Conservation (phyloP, 2,113 vertebrate genomes). For the Gambusia holbrooki region DNA sequence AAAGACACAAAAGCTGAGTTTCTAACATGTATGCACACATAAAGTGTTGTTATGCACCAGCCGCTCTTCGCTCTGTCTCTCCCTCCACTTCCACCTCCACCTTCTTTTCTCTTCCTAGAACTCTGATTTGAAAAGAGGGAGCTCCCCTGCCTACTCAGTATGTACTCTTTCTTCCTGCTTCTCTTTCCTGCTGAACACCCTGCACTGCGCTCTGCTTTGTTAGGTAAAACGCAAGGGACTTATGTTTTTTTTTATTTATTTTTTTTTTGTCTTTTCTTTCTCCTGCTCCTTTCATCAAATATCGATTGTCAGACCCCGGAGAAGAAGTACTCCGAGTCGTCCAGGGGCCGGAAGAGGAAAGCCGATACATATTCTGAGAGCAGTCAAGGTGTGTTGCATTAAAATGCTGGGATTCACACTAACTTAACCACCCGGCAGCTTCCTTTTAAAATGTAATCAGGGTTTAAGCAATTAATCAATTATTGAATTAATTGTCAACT, state of each 20-base stretch:
- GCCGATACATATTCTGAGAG: conserved; percentile 96
- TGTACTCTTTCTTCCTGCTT: conserved; percentile 63
- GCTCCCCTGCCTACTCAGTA: conserved; percentile 84
- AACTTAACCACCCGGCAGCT: neutral
- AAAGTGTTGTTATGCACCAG: conserved; percentile 14
- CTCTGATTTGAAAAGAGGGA: conserved; percentile 83
- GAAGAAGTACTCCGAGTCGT: conserved; percentile 96
- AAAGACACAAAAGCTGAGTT: neutral
- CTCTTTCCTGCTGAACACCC: conserved; percentile 43
- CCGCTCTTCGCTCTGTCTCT: conserved; percentile 50
- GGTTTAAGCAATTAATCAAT: no score
- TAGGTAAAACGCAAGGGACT: conserved; percentile 50
- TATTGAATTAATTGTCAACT: no score
- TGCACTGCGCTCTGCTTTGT: conserved; percentile 33
- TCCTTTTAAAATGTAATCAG: neutral
- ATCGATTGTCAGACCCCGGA: conserved; percentile 89
- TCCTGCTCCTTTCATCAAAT: conserved; percentile 27
- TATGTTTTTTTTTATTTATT: conserved; percentile 12
- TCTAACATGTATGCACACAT: neutral
- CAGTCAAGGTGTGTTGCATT: conserved; percentile 88
- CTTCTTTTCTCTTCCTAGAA: conserved; percentile 68
- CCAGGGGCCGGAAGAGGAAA: conserved; percentile 97
- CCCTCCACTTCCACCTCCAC: conserved; percentile 49
- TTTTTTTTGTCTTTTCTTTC: neutral
- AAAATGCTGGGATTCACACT: neutral